Percentiles rank a stretch among this genome's conserved stretches.
Evolutionary conservation across 92 coral and sea anemone species (phyloP).

Genomic region (Zoanthus sociatus): DNA sequence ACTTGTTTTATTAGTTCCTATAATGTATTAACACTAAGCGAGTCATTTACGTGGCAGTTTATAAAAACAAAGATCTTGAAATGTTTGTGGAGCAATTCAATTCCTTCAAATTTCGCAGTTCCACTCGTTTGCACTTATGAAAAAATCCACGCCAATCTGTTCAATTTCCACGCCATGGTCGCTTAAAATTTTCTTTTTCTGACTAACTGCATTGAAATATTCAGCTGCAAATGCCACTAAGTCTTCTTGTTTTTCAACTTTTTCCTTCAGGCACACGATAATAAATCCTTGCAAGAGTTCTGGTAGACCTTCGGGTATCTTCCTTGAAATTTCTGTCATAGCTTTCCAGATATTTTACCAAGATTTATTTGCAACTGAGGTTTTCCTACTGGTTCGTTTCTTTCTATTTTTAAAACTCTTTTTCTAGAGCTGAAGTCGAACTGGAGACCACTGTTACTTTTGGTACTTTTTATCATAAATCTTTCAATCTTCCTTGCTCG

Average conservation of each 20-base stretch:
- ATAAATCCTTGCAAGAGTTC: conserved; percentile 95
- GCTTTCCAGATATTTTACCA: neutral
- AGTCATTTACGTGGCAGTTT: too few species aligned
- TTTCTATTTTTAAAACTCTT: too few species aligned
- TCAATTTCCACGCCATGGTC: conserved; percentile 82
- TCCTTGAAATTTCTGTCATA: conserved; percentile 57
- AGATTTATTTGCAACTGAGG: neutral
- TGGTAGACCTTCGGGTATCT: conserved; percentile 82
- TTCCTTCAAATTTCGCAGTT: conserved; percentile 63
- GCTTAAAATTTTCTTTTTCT: conserved; percentile 63
- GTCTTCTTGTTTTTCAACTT: conserved; percentile 76
- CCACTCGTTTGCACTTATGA: conserved; percentile 74
- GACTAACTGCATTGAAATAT: conserved; percentile 68
- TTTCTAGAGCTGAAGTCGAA: neutral
- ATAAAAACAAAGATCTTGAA: neutral
- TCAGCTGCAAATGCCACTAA: conserved; percentile 78
- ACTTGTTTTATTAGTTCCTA: too few species aligned
- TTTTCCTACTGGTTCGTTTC: too few species aligned
- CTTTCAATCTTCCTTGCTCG: too few species aligned
- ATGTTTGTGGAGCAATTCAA: neutral
- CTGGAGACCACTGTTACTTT: neutral
- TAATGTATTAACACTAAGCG: too few species aligned
- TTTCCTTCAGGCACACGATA: conserved; percentile 74
- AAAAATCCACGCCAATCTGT: conserved; percentile 79
- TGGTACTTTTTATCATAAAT: too few species aligned